A percentile compares a stretch with the other conserved stretches of the same genome.
These are phyloP conservation scores for Sebastes dallii DNA, from an alignment of 2,797 vertebrate genomes.

Conservation along the genomic window DNA sequence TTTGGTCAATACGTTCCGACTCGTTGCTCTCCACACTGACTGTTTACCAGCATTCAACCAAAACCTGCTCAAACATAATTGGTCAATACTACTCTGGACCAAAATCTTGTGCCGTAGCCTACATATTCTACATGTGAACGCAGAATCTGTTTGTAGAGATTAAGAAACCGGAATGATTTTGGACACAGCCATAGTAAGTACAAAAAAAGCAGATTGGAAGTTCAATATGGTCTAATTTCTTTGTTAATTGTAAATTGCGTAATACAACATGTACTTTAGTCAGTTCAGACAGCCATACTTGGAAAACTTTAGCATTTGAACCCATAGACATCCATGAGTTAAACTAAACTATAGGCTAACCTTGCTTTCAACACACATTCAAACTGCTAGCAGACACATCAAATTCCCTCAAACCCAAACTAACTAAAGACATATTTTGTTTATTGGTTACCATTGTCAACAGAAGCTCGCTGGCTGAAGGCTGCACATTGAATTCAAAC, in stretches of 20 bases:
- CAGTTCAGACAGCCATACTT: not conserved
- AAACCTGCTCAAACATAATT: rapidly evolving
- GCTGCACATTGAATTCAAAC: not conserved
- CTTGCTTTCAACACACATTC: not conserved
- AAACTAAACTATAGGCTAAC: not conserved
- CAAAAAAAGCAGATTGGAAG: not conserved
- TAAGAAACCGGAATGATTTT: not conserved
- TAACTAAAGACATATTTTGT: not conserved
- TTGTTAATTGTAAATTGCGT: not conserved
- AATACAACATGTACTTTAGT: not conserved
- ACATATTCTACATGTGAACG: not conserved
- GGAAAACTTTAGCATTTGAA: not conserved
- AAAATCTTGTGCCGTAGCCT: no score
- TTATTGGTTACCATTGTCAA: not conserved
- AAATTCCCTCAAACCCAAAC: not conserved
- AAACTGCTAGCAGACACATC: conserved; percentile 20
- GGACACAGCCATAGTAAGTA: not conserved
- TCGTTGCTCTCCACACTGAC: no score
- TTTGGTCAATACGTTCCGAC: not conserved
- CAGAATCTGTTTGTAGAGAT: not conserved
- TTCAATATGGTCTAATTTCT: not conserved
- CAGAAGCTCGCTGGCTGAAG: not conserved
- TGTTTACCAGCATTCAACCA: no score
- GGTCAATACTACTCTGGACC: no score
- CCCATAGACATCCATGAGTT: not conserved